Evolutionary conservation across 2,888 invertebrate species (phyloP).

Genomic region (Elgonia sp.): DNA sequence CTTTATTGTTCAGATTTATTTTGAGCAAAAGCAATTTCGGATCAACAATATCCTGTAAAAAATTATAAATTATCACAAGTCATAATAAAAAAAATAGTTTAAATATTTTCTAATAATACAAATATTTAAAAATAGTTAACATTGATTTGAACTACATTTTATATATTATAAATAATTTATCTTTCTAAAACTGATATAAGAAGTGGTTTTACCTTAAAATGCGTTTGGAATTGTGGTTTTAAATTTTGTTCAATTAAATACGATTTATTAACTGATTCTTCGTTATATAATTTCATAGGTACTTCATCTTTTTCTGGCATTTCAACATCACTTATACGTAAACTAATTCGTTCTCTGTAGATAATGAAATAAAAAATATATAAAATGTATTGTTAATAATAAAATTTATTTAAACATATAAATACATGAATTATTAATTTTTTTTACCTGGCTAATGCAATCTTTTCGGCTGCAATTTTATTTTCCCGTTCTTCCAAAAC

Average conservation of each 20-base stretch:
- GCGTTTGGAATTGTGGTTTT: conserved; percentile 71
- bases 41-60: conserved; percentile 47
- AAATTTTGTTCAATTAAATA: conserved; percentile 25
- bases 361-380: neutral
- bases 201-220: conserved; percentile 75
- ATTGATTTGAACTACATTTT: too few relatives aligned
- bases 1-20: conserved; percentile 54
- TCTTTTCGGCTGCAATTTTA: conserved; percentile 82
- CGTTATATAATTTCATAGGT: conserved; percentile 53
- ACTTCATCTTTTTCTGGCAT: conserved; percentile 82
- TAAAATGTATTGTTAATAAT: too few relatives aligned
- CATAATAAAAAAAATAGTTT: neutral
- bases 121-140: too few relatives aligned
- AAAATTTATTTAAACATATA: too few relatives aligned
- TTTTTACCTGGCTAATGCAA: conserved; percentile 81
- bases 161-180: too few relatives aligned
- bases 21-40: conserved; percentile 53
- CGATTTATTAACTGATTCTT: conserved; percentile 55
- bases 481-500: conserved; percentile 83
- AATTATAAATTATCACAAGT: neutral
- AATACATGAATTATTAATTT: too few relatives aligned
- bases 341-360: conserved; percentile 80
- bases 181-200: too few relatives aligned
- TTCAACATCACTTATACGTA: conserved; percentile 78
- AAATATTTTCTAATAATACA: neutral